A percentile compares a stretch with the other conserved stretches of the same genome.
Conservation (phyloP, 2,888 invertebrate genomes). For the Macrosiphum euphorbiae region DNA sequence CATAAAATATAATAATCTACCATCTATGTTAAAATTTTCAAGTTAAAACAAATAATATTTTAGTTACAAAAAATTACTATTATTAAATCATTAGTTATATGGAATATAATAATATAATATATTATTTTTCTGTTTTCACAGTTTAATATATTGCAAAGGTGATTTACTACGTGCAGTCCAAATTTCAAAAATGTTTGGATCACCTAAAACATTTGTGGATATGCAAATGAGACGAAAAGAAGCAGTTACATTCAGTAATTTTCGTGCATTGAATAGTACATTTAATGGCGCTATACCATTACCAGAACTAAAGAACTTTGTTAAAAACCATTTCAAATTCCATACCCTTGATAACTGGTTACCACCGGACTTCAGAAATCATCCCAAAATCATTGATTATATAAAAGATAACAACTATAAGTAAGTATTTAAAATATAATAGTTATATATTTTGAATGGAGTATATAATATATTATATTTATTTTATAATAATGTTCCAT, state of each 20-base stretch:
- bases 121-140: not conserved
- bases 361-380: not conserved
- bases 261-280: not conserved
- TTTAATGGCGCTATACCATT: not conserved
- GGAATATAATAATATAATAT: not conserved
- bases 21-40: no score
- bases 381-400: not conserved
- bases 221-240: not conserved
- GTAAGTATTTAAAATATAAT: not conserved
- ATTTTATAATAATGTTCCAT: not conserved
- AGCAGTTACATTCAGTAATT: fast-evolving
- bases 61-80: not conserved
- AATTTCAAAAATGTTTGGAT: not conserved
- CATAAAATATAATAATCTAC: no score
- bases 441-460: not conserved
- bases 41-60: not conserved
- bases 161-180: not conserved
- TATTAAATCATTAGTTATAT: not conserved
- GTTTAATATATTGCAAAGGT: not conserved
- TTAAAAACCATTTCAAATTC: not conserved
- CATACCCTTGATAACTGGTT: not conserved
- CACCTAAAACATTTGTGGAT: not conserved
- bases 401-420: not conserved
- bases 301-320: not conserved
- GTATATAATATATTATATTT: not conserved